Evolutionary conservation across 2,888 invertebrate species (phyloP).

Genomic region (Melieria crassipennis): DNA sequence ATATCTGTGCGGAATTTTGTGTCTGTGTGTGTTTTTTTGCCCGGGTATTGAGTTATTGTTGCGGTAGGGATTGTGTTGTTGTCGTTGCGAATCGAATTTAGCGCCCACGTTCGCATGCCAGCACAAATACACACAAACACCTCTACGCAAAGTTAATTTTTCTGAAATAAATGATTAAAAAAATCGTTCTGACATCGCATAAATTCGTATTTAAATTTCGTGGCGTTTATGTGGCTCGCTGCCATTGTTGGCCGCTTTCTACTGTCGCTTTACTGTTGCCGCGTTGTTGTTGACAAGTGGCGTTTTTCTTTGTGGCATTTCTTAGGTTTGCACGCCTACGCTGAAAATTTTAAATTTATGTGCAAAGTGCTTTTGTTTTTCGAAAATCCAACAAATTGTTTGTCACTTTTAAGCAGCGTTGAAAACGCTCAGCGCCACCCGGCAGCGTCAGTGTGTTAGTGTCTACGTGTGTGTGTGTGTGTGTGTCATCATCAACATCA

Average conservation of each 20-base stretch:
- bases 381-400: not conserved
- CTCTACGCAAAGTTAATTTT: not conserved
- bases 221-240: not conserved
- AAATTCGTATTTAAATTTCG: not conserved
- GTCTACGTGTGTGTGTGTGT: too few species aligned
- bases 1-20: too few species aligned
- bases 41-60: too few species aligned
- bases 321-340: constrained; percentile 21
- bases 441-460: too few species aligned
- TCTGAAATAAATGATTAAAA: not conserved
- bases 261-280: not conserved
- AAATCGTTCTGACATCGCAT: not conserved
- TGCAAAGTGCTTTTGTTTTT: constrained; percentile 3
- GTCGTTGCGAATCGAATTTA: too few species aligned
- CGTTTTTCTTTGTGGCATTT: not conserved
- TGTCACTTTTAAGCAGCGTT: not conserved
- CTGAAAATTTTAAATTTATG: not conserved
- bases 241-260: too few species aligned
- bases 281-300: constrained; percentile 29
- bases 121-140: not conserved
- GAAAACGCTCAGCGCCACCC: not conserved
- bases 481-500: too few species aligned
- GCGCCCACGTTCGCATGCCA: too few species aligned
- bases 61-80: too few species aligned
- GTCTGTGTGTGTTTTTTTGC: too few species aligned